Conservation (phyloP, 2,113 vertebrate genomes). For the Taurulus bubalis region DNA sequence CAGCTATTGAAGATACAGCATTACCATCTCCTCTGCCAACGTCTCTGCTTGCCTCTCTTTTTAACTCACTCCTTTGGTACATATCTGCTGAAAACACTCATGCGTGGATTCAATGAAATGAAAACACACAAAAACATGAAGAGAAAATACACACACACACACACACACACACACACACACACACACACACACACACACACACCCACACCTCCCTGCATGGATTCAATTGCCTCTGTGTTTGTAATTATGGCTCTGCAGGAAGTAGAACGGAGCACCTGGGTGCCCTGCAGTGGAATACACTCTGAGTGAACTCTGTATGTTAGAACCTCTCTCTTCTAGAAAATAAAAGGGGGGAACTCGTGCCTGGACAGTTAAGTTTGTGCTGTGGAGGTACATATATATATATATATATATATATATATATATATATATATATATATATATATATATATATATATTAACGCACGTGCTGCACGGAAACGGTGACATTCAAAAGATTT, state of each 20-base stretch:
- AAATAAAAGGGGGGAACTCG: conserved; percentile 56
- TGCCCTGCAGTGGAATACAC: conserved; percentile 76
- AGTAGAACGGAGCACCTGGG: conserved; percentile 77
- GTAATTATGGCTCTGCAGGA: conserved; percentile 78
- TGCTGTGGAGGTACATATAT: too few species aligned
- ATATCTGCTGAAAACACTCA: conserved; percentile 24
- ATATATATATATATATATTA: too few species aligned
- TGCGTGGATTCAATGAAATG: conserved; percentile 15
- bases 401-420: too few species aligned
- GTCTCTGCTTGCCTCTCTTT: background rate
- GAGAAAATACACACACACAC: conserved; percentile 13
- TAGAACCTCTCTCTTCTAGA: conserved; percentile 56
- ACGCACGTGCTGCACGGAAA: background rate
- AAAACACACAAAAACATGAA: conserved; percentile 29
- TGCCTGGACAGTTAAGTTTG: conserved; percentile 27
- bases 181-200: conserved; percentile 26
- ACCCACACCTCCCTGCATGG: conserved; percentile 51
- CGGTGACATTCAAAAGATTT: conserved; percentile 28
- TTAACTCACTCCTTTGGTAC: background rate
- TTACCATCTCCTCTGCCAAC: conserved; percentile 1
- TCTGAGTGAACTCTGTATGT: conserved; percentile 73
- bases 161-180: conserved; percentile 28
- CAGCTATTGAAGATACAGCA: conserved; percentile 8
- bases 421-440: too few species aligned
- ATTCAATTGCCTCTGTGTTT: conserved; percentile 79